A percentile compares a stretch with the other conserved stretches of the same genome.
Conservation (phyloP, 2,797 vertebrate genomes). For the Poeciliopsis presidionis region DNA sequence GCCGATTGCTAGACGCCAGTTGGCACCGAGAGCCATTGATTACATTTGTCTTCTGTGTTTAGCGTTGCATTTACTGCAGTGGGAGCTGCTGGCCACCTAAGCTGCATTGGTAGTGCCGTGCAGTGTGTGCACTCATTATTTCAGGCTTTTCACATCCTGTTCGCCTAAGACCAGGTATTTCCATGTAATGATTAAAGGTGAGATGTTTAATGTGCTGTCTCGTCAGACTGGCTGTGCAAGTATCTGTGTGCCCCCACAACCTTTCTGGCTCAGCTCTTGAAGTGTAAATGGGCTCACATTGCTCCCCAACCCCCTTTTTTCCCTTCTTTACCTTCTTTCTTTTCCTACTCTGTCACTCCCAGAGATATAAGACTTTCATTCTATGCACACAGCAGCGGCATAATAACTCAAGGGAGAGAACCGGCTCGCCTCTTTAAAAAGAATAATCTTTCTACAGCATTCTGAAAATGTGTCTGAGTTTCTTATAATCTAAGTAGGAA, state of each 20-base stretch:
- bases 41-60: conserved; percentile 58
- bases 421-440: conserved; percentile 25
- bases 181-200: conserved; percentile 76
- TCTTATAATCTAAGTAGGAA: conserved; percentile 10
- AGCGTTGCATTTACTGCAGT: conserved; percentile 52
- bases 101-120: conserved; percentile 44
- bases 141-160: conserved; percentile 49
- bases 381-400: conserved; percentile 30
- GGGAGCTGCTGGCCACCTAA: conserved; percentile 33
- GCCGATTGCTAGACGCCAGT: conserved; percentile 51
- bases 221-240: conserved; percentile 58
- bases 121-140: conserved; percentile 64
- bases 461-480: conserved; percentile 8
- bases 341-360: conserved; percentile 62
- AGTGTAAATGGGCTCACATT: conserved; percentile 78
- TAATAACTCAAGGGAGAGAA: conserved; percentile 38
- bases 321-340: conserved; percentile 26
- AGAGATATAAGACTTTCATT: conserved; percentile 55
- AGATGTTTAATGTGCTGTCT: conserved; percentile 66
- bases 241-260: conserved; percentile 66
- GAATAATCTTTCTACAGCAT: conserved; percentile 6
- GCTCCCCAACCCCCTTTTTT: conserved; percentile 38
- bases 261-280: conserved; percentile 76
- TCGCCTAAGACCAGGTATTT: conserved; percentile 68
- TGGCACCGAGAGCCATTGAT: conserved; percentile 61